Base-by-base conservation (phyloP, 2,113 vertebrate genomes). In the Fulmarus glacialis region DNA sequence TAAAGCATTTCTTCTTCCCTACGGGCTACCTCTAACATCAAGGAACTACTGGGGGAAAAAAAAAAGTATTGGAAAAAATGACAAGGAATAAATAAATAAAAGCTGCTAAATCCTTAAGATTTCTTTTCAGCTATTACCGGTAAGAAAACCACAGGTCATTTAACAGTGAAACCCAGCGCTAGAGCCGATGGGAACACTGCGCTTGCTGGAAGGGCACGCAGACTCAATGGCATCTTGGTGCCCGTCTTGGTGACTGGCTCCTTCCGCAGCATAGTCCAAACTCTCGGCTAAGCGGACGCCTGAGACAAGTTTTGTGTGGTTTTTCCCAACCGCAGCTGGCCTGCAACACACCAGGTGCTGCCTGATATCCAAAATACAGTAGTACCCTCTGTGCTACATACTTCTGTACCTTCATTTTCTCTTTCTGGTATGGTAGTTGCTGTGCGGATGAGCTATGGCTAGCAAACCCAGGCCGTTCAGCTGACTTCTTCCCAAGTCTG, bases 251-350 rank as follows among this genome's bases (percentile, higher is more conserved):
- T 36, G 43, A 93, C 63, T 18, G n/a, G 32, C 11, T 63, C 29
- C 14, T 59, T 29, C 53, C 40, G 15, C 13, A 47, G 47, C 2
- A 2, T 8, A 29, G 36, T 19, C 23, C 45, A 19, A 52, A 15
- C 23, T n/a, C 8, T 14, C 36, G 20, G 22, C 13, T 11, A 42
- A 70, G 38, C 3, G 0, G 42, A 21, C 0, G 2, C 36, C 42
- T 43, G 16, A 55, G n/a, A 42, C 7, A 42, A 21, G 11, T 70
- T 83, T 60, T 40, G 12, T 26, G 40, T 38, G 11, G 0, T 42
- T 64, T 34, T 45, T n/a, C 27, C 36, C 38, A 36, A 34, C 16
- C 1, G 1, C 43, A 74, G 52, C 6, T 2, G 1, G 26, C 9
- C 48, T 42, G 43, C 42, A 79, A 43, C 34, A 53, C 29, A 22